A percentile compares a stretch with the other conserved stretches of the same genome.
Evolutionary conservation across 1,140 invertebrate species (phyloP).

Genomic region (Hycleus phaleratus): DNA sequence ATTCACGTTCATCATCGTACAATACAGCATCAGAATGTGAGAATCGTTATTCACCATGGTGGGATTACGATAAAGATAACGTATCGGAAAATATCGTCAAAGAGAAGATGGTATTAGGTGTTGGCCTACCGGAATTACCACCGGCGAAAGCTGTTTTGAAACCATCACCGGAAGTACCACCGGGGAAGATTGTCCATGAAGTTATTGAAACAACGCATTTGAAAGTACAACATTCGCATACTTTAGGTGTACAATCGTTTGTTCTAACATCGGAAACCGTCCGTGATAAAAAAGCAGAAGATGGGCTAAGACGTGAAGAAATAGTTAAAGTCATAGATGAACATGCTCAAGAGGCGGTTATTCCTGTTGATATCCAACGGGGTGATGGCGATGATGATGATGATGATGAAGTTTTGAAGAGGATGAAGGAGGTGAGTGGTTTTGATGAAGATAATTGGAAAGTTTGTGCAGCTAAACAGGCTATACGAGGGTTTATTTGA

Average conservation of each 20-base stretch:
- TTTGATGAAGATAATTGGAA: slow-evolving; percentile 37
- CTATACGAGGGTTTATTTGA: slow-evolving; percentile 43
- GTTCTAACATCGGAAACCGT: slow-evolving; percentile 46
- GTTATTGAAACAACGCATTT: slow-evolving; percentile 50
- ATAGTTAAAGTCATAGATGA: slow-evolving; percentile 13
- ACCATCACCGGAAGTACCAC: slow-evolving; percentile 38
- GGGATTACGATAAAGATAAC: slow-evolving; percentile 41
- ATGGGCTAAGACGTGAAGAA: slow-evolving; percentile 25
- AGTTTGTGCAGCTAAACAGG: slow-evolving; percentile 45
- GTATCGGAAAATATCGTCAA: slow-evolving; percentile 34
- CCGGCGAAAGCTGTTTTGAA: slow-evolving; percentile 34
- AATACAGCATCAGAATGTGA: slow-evolving; percentile 59
- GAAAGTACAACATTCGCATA: slow-evolving; percentile 47
- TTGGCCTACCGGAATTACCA: slow-evolving; percentile 37
- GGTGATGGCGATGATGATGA: slow-evolving; percentile 19
- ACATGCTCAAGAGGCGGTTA: slow-evolving; percentile 14
- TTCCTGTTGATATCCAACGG: background rate
- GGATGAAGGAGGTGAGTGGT: slow-evolving; percentile 42
- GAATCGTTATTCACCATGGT: slow-evolving; percentile 45
- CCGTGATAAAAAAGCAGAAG: slow-evolving; percentile 37
- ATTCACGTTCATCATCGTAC: slow-evolving; percentile 57
- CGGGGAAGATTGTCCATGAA: slow-evolving; percentile 45
- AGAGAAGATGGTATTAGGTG: slow-evolving; percentile 40
- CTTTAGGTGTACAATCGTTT: slow-evolving; percentile 46
- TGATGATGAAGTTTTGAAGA: slow-evolving; percentile 35